Base-by-base conservation (phyloP, 1,140 invertebrate species). In the Trichonephila inaurata region DNA sequence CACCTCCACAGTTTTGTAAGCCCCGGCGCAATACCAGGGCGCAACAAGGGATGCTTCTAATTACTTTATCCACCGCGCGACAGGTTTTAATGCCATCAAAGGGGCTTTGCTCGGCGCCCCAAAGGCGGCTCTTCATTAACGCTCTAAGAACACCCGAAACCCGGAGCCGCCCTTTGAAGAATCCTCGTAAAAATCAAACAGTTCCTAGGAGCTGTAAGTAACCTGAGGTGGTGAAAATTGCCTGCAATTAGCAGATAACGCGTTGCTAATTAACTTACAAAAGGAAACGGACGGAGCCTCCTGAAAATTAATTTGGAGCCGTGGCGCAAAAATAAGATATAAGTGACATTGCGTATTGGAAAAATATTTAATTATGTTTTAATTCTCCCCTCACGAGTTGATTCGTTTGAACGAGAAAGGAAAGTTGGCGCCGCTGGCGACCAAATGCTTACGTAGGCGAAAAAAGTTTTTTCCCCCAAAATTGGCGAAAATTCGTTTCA, bases 221-320 rank as follows among this genome's bases (percentile, higher is more conserved):
- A 77, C 72, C 72, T 18, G 72, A 88, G 58, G 60, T 66, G 86
- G 60, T 33, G 88, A 72, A 89, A 89, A 89, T 89, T 89, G 88
- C 62, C 88, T 72, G 88, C 88, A 89, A 89, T 89, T 89, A 89
- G 88, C 62, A 89, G 88, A 89, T 89, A 89, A 89, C 88, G 66
- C 40, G 14, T 12, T 21, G 62, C 88, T 89, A 89, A 89, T 89
- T 89, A 69, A 72, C 64, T 72, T 60, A 89, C 66, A 72, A 89
- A 89, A 33, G 40, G 64, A 89, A 69, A 72, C 21, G 58, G 85
- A 61, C 60, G 58, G 85, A 19, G 28, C 72, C 72, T 77, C 72
- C 72, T 77, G 85, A 87, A 87, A 87, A 87, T 87, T 87, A 87
- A 87, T 87, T 87, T 87, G 58, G 60, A 58, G 19, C 61, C 66